Conservation (phyloP, 1,140 invertebrate genomes). For the Drosophila mojavensis region DNA sequence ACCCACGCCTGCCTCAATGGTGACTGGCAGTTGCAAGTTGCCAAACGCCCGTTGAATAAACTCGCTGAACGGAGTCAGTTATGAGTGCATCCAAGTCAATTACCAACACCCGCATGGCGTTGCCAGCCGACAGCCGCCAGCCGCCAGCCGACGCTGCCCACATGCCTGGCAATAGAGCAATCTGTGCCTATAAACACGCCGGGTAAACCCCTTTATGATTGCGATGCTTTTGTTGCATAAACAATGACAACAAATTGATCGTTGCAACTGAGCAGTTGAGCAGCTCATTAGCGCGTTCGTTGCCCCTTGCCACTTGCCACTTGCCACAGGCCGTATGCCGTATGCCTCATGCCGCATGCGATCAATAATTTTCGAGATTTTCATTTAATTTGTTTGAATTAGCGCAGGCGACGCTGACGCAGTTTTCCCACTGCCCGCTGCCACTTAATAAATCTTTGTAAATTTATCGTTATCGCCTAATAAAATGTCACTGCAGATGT, state of each 20-base stretch:
- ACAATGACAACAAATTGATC: constrained; percentile 79
- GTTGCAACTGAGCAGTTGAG: constrained; percentile 15
- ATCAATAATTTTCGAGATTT: constrained; percentile 77
- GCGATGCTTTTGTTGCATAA: constrained; percentile 54
- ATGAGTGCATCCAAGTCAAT: constrained; percentile 51
- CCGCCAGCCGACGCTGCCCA: constrained; percentile 16
- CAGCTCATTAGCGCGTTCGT: constrained; percentile 74
- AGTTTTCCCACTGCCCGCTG: constrained; percentile 51
- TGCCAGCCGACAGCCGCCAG: neutral
- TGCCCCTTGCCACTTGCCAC: constrained; percentile 1
- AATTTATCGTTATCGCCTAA: constrained; percentile 81
- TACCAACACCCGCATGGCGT: constrained; percentile 50
- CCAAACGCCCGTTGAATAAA: constrained; percentile 32
- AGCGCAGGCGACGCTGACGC: constrained; percentile 40
- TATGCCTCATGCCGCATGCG: constrained; percentile 21
- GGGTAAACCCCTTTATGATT: constrained; percentile 2
- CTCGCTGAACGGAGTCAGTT: constrained; percentile 19
- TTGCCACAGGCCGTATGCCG: constrained; percentile 6
- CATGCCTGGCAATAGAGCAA: constrained; percentile 31
- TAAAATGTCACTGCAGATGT: constrained; percentile 74
- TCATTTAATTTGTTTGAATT: constrained; percentile 80
- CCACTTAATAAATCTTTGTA: constrained; percentile 76
- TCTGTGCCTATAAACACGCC: neutral
- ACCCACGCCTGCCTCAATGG: constrained; percentile 43
- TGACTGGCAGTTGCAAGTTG: constrained; percentile 42